Base-by-base conservation (phyloP, 2,797 vertebrate genomes). In the Labroides dimidiatus region DNA sequence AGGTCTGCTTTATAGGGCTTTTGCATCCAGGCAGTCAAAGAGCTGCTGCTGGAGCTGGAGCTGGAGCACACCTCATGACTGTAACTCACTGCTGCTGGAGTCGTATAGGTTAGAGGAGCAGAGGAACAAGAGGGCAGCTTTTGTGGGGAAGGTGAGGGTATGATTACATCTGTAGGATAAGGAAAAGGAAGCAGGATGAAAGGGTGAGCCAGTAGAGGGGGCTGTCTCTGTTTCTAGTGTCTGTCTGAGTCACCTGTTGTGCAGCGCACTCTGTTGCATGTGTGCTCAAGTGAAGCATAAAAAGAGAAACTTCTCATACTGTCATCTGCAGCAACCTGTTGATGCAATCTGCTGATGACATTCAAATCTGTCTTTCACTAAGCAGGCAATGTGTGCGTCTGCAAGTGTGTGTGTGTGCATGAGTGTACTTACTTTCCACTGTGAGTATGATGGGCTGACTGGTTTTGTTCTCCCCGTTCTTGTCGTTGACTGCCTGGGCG, bases 391-490 rank as follows among this genome's bases (percentile, higher is more conserved):
- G 4, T 59, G 48, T 33, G 58, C 51, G 45, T 51, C 27, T 27
- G 30, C 27, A 36, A 15, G 41, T 43, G 62, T 17, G 19, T 43
- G 62, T 66, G 53, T 61, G 39, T 52, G 65, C 8, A 1, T 33
- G 3, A 49, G 65, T 19, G 51, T 45, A 93, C 96, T 96, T 93
- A 99, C 97, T 97, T 83, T 97, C 96, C 84, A 99, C 97, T 0
- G 91, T 93, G 51, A 99, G 94, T 0, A 90, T 93, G 90, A 98
- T 93, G 44, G 97, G 96, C 88, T 97, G 96, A 84, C 97, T 99
- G 42, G 97, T 99, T 93, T 99, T 99, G 94, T 99, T 99, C 82
- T 99, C 98, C 0, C 98, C 98, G 0, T 99, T 99, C 93, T 98
- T 98, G 93, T 99, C 98, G 0, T 99, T 99, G 69, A 99, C 98